A percentile compares a stretch with the other conserved stretches of the same genome.
Conservation (phyloP, 2,113 vertebrate species). For the Ciconia boyciana region DNA sequence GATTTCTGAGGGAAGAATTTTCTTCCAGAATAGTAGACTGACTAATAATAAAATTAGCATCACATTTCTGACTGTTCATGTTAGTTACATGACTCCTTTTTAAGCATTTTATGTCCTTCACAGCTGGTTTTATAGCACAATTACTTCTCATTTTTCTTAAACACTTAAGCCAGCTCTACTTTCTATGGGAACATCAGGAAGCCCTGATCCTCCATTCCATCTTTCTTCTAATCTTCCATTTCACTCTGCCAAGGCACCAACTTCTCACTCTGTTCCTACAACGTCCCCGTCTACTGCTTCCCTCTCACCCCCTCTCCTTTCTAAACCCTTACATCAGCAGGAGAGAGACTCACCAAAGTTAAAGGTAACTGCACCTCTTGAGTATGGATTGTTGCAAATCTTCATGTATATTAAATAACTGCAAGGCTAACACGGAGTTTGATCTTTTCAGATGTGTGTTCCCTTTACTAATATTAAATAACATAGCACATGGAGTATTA, state of each 20-base stretch:
- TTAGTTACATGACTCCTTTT: background rate
- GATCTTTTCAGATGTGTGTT: background rate
- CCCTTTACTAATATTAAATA: constrained; percentile 61
- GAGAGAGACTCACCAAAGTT: constrained; percentile 78
- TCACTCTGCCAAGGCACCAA: constrained; percentile 51
- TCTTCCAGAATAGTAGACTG: background rate
- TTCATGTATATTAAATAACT: background rate
- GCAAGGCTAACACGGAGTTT: constrained; percentile 2
- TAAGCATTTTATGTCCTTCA: background rate
- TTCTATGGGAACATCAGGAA: constrained; percentile 30
- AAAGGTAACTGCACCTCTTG: constrained; percentile 83
- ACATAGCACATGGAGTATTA: background rate
- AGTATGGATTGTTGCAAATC: constrained; percentile 51
- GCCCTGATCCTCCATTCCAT: constrained; percentile 44
- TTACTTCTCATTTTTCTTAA: constrained; percentile 56
- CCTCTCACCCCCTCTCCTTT: constrained; percentile 69
- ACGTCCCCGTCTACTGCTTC: constrained; percentile 54
- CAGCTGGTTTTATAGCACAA: background rate
- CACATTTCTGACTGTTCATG: background rate
- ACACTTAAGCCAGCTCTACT: constrained; percentile 62
- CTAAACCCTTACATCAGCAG: constrained; percentile 74
- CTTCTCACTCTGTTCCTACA: constrained; percentile 46
- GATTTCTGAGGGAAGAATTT: background rate
- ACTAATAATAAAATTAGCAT: background rate
- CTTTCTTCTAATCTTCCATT: constrained; percentile 52